Conservation (phyloP, 2,888 invertebrate species). For the Ophion ellenae region DNA sequence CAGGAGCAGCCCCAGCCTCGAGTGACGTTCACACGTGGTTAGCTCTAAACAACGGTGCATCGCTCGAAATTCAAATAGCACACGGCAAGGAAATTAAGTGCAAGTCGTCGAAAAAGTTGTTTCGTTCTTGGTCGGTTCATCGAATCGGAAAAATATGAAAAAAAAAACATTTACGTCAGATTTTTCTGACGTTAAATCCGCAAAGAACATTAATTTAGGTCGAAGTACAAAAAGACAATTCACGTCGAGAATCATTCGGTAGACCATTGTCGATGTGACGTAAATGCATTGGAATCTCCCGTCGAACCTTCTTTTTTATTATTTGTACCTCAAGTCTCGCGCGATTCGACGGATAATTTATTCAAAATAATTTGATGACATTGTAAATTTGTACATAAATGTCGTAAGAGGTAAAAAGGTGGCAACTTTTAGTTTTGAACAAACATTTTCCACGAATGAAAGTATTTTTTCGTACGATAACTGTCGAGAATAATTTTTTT, state of each 20-base stretch:
- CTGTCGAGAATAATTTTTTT: background rate
- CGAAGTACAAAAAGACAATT: conserved; percentile 28
- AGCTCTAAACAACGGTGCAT: conserved; percentile 82
- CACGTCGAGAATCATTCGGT: background rate
- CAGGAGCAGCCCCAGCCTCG: conserved; percentile 78
- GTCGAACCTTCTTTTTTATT: background rate
- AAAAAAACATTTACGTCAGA: conserved; percentile 54
- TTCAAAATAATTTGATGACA: background rate
- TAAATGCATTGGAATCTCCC: background rate
- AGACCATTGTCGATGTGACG: background rate
- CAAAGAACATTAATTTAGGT: background rate
- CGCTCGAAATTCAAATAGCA: conserved; percentile 81
- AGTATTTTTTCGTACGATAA: background rate
- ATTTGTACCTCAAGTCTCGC: background rate
- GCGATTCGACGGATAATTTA: background rate
- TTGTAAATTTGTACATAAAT: background rate
- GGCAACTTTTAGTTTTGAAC: background rate
- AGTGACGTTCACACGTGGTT: conserved; percentile 82
- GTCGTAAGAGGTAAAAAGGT: background rate
- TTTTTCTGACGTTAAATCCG: conserved; percentile 50
- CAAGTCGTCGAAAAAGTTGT: conserved; percentile 80
- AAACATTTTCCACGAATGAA: background rate
- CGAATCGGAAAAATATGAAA: conserved; percentile 82
- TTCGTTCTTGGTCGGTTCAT: conserved; percentile 84
- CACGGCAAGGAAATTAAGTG: conserved; percentile 81